phyloP scores from a whole-genome alignment of 2,888 invertebrate species.

The Phaonia tiefii region DNA sequence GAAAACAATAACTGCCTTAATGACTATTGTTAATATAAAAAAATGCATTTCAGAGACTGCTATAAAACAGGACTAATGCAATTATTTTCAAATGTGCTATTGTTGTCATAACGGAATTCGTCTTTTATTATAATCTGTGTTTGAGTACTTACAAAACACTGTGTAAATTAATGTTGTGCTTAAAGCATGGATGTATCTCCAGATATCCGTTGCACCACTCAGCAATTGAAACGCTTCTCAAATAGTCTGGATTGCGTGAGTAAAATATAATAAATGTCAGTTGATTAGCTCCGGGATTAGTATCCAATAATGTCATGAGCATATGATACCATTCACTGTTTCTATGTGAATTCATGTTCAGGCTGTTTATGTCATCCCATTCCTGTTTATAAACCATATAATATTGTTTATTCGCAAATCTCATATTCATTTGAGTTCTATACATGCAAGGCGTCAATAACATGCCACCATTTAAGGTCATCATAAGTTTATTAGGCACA shows the following conservation, averaged over 20 bases:
- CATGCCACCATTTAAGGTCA: slow-evolving; percentile 62
- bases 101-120: too few species aligned
- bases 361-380: slow-evolving; percentile 21
- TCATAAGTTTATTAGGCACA: slow-evolving; percentile 70
- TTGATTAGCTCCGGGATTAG: slow-evolving; percentile 49
- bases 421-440: slow-evolving; percentile 17
- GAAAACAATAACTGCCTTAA: too few species aligned
- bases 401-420: slow-evolving; percentile 64
- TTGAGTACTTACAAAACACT: slow-evolving; percentile 71
- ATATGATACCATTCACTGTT: slow-evolving; percentile 63
- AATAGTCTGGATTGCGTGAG: slow-evolving; percentile 65
- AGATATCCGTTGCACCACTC: slow-evolving; percentile 61
- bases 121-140: too few species aligned
- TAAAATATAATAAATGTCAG: slow-evolving; percentile 69
- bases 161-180: slow-evolving; percentile 68
- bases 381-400: slow-evolving; percentile 67
- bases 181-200: slow-evolving; percentile 67
- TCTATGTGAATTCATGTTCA: slow-evolving; percentile 36
- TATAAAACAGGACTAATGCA: too few species aligned
- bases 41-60: too few species aligned
- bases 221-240: slow-evolving; percentile 67
- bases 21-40: too few species aligned
- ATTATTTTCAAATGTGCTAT: too few species aligned
- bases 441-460: slow-evolving; percentile 44
- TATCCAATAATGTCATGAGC: slow-evolving; percentile 55